Conservation (phyloP, 2,888 invertebrate species). For the Agapostemon virescens region DNA sequence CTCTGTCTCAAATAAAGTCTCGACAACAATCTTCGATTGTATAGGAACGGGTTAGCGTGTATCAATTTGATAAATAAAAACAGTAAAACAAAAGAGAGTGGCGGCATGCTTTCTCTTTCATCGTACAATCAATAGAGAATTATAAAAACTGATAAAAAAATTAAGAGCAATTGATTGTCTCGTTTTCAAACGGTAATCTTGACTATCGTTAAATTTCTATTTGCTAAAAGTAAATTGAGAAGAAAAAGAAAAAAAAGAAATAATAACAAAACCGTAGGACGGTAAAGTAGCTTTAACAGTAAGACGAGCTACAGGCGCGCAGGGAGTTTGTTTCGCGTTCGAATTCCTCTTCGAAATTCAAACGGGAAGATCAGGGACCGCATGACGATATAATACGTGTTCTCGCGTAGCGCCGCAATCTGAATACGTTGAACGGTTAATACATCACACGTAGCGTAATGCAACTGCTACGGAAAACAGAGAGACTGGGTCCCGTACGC, state of each 20-base stretch:
- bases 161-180: background rate
- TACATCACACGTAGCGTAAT: constrained; percentile 56
- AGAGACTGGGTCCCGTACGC: constrained; percentile 43
- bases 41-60: background rate
- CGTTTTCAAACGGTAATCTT: background rate
- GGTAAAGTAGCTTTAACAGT: constrained; percentile 1
- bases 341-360: constrained; percentile 24
- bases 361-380: constrained; percentile 29
- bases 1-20: background rate
- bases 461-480: constrained; percentile 44
- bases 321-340: constrained; percentile 10
- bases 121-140: background rate
- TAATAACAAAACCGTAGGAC: background rate
- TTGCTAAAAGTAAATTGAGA: background rate
- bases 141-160: background rate
- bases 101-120: background rate
- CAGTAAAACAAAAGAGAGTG: background rate
- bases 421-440: constrained; percentile 70
- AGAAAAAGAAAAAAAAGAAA: too few species aligned
- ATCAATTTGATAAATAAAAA: background rate
- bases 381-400: constrained; percentile 34
- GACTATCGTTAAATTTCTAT: background rate
- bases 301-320: background rate
- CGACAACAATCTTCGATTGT: constrained; percentile 9
- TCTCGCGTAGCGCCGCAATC: constrained; percentile 43